Conservation (phyloP, 2,888 invertebrate genomes). For the Drosophila nr. medialis region DNA sequence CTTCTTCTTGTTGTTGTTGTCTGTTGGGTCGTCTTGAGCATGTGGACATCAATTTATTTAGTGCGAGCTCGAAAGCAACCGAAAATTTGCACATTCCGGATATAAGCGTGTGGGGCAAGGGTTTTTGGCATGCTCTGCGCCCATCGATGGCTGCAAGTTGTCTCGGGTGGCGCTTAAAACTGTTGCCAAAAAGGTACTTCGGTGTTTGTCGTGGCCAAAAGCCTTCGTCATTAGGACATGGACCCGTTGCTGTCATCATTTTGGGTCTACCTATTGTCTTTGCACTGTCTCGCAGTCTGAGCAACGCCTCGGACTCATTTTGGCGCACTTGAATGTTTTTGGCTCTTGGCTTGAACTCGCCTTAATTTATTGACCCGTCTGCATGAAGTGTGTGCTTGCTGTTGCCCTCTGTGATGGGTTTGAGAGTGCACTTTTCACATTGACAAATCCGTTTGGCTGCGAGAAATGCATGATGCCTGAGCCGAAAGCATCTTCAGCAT, state of each 20-base stretch:
- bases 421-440: not conserved
- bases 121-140: not conserved
- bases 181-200: constrained; percentile 44
- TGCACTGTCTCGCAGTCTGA: constrained; percentile 1
- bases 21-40: constrained; percentile 58
- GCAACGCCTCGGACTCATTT: not conserved
- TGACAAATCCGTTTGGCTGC: not conserved
- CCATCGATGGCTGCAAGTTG: constrained; percentile 35
- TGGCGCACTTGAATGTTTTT: constrained; percentile 15
- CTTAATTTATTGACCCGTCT: constrained; percentile 40
- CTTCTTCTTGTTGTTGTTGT: not conserved
- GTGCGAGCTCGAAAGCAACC: constrained; percentile 54
- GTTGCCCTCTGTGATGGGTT: not conserved
- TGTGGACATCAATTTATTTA: constrained; percentile 77
- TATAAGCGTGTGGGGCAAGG: constrained; percentile 12
- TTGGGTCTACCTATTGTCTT: constrained; percentile 25
- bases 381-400: not conserved
- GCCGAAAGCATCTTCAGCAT: constrained; percentile 1
- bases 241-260: constrained; percentile 13
- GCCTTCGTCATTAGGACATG: constrained; percentile 26
- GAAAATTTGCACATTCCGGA: constrained; percentile 66
- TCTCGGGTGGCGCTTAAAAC: constrained; percentile 28
- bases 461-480: constrained; percentile 1
- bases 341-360: constrained; percentile 23
- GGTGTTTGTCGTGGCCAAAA: constrained; percentile 33